phyloP scores from a whole-genome alignment of 2,113 vertebrate genomes.

The Eonycteris spelaea region DNA sequence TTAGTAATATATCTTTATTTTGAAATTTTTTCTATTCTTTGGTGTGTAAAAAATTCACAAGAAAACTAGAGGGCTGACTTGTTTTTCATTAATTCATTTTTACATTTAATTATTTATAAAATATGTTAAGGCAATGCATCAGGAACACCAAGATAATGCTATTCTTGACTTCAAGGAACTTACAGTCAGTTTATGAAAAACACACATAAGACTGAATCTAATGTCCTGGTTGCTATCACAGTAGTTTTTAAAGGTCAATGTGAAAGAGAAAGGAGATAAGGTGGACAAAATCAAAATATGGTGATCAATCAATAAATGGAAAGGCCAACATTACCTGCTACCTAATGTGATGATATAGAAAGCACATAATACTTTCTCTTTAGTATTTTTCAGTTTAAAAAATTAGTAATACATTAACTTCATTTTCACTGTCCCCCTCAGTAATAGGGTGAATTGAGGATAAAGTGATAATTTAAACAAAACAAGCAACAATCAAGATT shows the following conservation, averaged over 20 bases:
- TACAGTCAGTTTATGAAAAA: not conserved
- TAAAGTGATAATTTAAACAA: not conserved
- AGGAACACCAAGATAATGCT: not conserved
- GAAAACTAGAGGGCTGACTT: not conserved
- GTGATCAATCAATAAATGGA: not conserved
- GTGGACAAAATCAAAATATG: not conserved
- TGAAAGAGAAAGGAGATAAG: not conserved
- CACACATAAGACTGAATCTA: not conserved
- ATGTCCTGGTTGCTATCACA: not conserved
- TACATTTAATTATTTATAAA: not conserved
- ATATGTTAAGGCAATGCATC: not conserved
- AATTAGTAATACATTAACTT: not conserved
- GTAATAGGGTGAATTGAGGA: not conserved
- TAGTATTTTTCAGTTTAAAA: not conserved
- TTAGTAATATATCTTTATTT: not conserved
- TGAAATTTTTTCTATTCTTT: not conserved
- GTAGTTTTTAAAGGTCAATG: not conserved
- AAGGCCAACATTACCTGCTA: not conserved
- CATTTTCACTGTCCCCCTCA: not conserved
- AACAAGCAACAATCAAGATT: not conserved
- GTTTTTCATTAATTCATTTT: not conserved
- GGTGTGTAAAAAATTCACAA: not conserved
- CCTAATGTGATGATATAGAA: not conserved
- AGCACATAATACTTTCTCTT: not conserved
- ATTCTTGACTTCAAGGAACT: not conserved